Percentiles rank a stretch among this genome's conserved stretches.
phyloP scores from a whole-genome alignment of 2,797 vertebrate genomes.

The Sebastiscus albofasciatus region DNA sequence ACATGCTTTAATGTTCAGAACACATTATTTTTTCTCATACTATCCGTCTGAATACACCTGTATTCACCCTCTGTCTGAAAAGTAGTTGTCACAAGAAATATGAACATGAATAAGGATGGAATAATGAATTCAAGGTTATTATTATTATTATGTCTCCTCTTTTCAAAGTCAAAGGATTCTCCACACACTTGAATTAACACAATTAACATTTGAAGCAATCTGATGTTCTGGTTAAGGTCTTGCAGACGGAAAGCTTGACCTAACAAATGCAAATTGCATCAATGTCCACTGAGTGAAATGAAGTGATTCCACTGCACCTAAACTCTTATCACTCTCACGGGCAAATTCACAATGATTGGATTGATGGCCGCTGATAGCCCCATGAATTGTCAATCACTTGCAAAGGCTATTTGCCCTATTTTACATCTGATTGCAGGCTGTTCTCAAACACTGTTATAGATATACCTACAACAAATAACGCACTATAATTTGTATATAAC shows the following conservation, averaged over 20 bases:
- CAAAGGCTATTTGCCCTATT: not conserved
- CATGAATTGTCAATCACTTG: not conserved
- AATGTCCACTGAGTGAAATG: not conserved
- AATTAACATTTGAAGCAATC: conserved; percentile 15
- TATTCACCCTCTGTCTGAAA: not conserved
- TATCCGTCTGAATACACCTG: not conserved
- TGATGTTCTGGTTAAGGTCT: conserved; percentile 10
- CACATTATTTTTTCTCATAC: not conserved
- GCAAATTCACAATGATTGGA: not conserved
- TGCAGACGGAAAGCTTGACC: not conserved
- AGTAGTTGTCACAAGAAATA: not conserved
- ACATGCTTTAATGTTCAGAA: not conserved
- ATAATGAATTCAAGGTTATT: not conserved
- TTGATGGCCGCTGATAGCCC: not conserved
- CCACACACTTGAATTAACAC: not conserved
- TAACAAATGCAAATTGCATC: conserved; percentile 24
- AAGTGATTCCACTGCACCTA: not conserved
- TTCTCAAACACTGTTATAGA: not conserved
- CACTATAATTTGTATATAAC: not conserved
- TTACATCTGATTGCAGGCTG: not conserved
- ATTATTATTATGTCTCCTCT: not conserved
- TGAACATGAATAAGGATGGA: not conserved
- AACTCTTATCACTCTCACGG: not conserved
- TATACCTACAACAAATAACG: not conserved
- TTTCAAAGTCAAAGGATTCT: conserved; percentile 12